These are phyloP conservation scores for Uria lomvia DNA, from an alignment of 2,113 vertebrate genomes.

Conservation along the genomic window DNA sequence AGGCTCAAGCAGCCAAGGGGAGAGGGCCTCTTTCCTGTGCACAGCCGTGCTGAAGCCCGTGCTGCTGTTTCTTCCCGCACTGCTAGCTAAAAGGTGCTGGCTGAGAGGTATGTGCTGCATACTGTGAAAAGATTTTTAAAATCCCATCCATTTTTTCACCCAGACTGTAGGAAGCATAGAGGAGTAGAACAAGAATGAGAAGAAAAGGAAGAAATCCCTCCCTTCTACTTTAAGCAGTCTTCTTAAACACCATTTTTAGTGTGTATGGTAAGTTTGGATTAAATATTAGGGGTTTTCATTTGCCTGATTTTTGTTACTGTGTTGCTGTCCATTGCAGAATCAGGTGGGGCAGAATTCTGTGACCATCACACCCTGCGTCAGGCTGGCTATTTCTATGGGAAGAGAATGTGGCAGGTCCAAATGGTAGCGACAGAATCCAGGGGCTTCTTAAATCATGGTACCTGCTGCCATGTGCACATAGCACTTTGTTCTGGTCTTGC, in stretches of 20 bases:
- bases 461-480: neutral
- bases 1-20: neutral
- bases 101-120: neutral
- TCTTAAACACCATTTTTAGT: neutral
- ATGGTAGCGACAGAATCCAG: rapidly evolving
- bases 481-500: neutral
- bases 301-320: neutral
- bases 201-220: neutral
- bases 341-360: neutral
- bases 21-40: rapidly evolving
- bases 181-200: neutral
- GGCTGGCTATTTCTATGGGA: neutral
- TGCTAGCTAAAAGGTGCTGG: neutral
- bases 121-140: neutral
- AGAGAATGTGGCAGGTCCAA: neutral
- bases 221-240: neutral
- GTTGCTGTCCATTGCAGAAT: neutral
- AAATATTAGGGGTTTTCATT: neutral
- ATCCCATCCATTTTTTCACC: neutral
- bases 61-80: neutral
- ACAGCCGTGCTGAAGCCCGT: neutral
- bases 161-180: neutral
- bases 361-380: neutral
- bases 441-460: neutral
- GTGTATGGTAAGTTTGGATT: neutral